Base-by-base conservation (phyloP, 2,113 vertebrate genomes). In the Benitochromis conjunctus region DNA sequence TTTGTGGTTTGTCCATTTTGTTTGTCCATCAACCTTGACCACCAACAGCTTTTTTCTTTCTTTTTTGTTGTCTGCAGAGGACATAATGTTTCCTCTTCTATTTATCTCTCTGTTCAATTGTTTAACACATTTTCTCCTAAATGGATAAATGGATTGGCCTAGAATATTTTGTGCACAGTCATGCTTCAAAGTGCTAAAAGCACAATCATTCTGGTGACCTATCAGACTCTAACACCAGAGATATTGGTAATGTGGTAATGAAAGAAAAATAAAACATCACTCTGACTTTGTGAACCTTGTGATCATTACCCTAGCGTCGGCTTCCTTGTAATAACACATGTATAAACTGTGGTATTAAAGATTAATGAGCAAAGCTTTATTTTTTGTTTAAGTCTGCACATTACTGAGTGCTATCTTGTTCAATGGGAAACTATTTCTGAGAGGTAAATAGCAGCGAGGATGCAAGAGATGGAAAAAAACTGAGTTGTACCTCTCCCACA, bases 401-500 rank as follows among this genome's bases (percentile, higher is more conserved):
- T 16, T 4, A 26, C 43, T 3, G 57, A 79, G 38, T 11, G 4
- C 18, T 62, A 24, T 69, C 36, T 84, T 4, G 13, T 80, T 87
- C 62, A 34, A 12, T 80, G 84, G 80, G 82, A 86, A 93, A 86
- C 84, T 90, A 84, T 94, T 94, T 94, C 41, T 82, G 86, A 71
- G 38, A 29, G 31, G 51, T 43, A 79, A 88, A 86, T 77, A 36
- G 87, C 88, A 86, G 81, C 18, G 41, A 83, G 79, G 56, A 85
- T 66, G 53, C 87, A 57, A 83, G 86, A 86, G 89, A 85, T 91
- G 92, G 91, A 92, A 86, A 46, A 46, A 71, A 88, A 77, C 6
- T 2, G 83, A 94, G 85, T 88, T 89, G 82, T 89, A 83, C 86
- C 79, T 89, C 91, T 90, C 92, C 89, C 94, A 92, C 93, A 84